Evolutionary conservation across 2,113 vertebrate genomes (phyloP).

Genomic region (Pontoporia blainvillei): DNA sequence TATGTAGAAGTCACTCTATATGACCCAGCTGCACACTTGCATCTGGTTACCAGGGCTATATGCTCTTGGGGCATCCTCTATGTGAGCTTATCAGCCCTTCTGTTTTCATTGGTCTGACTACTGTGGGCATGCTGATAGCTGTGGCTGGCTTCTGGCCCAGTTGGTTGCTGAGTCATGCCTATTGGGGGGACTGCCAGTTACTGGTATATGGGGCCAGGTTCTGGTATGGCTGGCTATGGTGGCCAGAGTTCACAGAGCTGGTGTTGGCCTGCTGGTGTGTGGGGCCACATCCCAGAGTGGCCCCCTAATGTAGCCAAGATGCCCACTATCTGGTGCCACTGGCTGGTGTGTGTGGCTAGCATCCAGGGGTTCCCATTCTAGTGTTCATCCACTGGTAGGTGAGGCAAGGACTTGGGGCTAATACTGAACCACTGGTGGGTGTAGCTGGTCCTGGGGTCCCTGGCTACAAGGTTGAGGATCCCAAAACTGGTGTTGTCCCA

Average conservation of each 20-base stretch:
- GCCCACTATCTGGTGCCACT: too few species aligned
- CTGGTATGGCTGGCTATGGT: background rate
- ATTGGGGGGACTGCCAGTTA: background rate
- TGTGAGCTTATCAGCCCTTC: background rate
- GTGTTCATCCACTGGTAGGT: too few species aligned
- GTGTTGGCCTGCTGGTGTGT: background rate
- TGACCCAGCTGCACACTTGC: fast-evolving
- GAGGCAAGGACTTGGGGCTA: background rate
- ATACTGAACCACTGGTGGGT: background rate
- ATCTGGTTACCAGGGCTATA: background rate
- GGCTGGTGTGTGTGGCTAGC: too few species aligned
- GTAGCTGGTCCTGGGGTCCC: background rate
- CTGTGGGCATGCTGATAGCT: background rate
- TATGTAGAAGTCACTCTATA: background rate
- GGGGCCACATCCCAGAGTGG: too few species aligned
- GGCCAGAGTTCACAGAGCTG: background rate
- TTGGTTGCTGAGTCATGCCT: background rate
- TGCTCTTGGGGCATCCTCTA: background rate
- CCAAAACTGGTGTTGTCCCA: too few species aligned
- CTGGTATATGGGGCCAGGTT: background rate
- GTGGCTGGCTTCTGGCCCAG: background rate
- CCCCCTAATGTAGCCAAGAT: too few species aligned
- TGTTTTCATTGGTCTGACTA: background rate
- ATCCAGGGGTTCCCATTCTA: too few species aligned
- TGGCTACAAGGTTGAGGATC: too few species aligned